Evolutionary conservation across 2,888 invertebrate genomes (phyloP).

Genomic region (Lithophane semibrunnea): DNA sequence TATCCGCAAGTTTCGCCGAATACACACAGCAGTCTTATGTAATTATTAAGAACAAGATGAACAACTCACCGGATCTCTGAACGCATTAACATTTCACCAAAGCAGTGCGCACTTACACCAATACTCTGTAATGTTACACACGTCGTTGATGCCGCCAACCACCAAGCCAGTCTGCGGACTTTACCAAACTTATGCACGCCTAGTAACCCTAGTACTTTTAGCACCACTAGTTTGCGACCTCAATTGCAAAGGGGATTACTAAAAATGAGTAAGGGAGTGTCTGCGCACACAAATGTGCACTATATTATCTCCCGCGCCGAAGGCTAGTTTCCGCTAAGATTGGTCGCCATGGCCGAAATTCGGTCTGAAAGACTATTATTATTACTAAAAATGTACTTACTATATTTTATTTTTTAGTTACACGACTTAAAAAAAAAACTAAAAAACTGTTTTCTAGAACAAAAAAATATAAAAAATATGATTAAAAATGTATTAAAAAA

Average conservation of each 20-base stretch:
- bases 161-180: constrained; percentile 89
- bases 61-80: constrained; percentile 88
- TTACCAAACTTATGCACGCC: constrained; percentile 88
- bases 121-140: constrained; percentile 85
- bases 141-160: constrained; percentile 86
- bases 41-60: constrained; percentile 87
- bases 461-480: too few relatives aligned
- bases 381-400: too few relatives aligned
- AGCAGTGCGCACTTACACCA: constrained; percentile 90
- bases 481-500: too few relatives aligned
- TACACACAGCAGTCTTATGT: constrained; percentile 63
- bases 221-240: constrained; percentile 81
- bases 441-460: too few relatives aligned
- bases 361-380: too few relatives aligned
- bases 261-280: background rate
- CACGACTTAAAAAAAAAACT: too few relatives aligned
- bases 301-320: too few relatives aligned
- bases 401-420: too few relatives aligned
- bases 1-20: constrained; percentile 40
- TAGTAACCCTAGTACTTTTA: constrained; percentile 85
- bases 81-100: constrained; percentile 90
- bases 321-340: too few relatives aligned
- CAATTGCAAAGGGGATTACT: constrained; percentile 67
- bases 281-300: too few relatives aligned
- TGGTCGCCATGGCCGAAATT: too few relatives aligned